Base-by-base conservation (phyloP, 2,113 vertebrate genomes). In the Dendrocopos noguchii region DNA sequence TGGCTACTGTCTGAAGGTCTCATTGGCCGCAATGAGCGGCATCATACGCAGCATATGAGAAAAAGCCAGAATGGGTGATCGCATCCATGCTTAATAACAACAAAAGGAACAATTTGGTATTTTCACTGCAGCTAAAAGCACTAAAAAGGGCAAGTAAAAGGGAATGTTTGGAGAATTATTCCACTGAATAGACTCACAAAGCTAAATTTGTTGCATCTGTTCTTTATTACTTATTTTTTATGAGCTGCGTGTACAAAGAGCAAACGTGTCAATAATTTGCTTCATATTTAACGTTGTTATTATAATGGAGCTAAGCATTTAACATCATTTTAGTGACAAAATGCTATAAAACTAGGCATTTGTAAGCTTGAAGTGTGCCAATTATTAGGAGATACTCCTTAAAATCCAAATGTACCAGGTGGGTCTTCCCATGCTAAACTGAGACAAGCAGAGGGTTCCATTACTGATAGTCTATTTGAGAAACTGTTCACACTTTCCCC, bases 1-100 rank as follows among this genome's bases (percentile, higher is more conserved):
- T 97, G 94, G 85, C 89, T 95, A 94, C 96, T 94, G 81, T 96
- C 84, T 94, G 79, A 85, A 82, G 61, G 85, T 95, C 82, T 96
- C 94, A 81, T 91, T 96, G 96, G 90, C 94, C 75, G 76, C 88
- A 72, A 44, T 76, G 80, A 91, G 82, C 91, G 91, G 90, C 94
- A 94, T 95, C 87, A 53, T 91, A 95, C 78, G 73, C 79, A 91
- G 91, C 88, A 91, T 96, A 96, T 82, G 93, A 5, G 7, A 61
- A 65, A 92, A 89, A 95, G 73, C 76, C 63, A 42, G 87, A 88
- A 78, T 9, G 67, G 82, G 64, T 81, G 79, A 96, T 90, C 76
- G 11, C 7, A 5, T 92, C 60, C 80, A 89, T 93, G n/a, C 80
- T 79, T 87, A 83, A 74, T 52, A 79, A 64, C n/a, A 61, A 89